Percentiles rank a stretch among this genome's conserved stretches.
These are phyloP conservation scores for Aromia moschata DNA, from an alignment of 2,888 invertebrate genomes.

Conservation along the genomic window DNA sequence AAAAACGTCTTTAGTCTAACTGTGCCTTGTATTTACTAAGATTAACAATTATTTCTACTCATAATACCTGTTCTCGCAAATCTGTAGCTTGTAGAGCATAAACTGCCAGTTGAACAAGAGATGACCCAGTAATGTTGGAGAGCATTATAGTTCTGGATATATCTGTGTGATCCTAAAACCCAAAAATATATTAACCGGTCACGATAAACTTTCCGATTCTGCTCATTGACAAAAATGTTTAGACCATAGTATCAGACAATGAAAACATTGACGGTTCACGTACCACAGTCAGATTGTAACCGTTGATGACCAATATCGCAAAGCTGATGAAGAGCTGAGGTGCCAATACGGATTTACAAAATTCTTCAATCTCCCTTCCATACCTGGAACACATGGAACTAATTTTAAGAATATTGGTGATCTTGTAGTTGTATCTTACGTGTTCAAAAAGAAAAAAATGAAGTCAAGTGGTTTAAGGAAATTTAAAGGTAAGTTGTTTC, in stretches of 20 bases:
- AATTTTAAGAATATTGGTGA: no score
- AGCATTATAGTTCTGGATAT: constrained; percentile 33
- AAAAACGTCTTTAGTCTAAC: not conserved
- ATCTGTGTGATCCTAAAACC: constrained; percentile 36
- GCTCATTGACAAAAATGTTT: no score
- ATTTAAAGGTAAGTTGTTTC: no score
- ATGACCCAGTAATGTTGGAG: constrained; percentile 28
- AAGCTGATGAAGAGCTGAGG: constrained; percentile 38
- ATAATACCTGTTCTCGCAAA: constrained; percentile 18
- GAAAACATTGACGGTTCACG: no score
- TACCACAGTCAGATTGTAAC: constrained; percentile 34
- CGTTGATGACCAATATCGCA: constrained; percentile 33
- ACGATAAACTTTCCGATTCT: no score
- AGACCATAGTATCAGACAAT: no score
- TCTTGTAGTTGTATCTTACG: no score
- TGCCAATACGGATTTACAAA: constrained; percentile 31
- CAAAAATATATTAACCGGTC: no score
- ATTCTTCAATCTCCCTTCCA: constrained; percentile 34
- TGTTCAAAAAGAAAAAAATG: no score
- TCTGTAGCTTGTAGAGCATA: constrained; percentile 32
- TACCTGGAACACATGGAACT: constrained; percentile 38
- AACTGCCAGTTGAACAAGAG: constrained; percentile 32
- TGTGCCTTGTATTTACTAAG: not conserved
- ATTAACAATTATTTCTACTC: not conserved
- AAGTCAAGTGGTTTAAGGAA: no score